Conservation (phyloP, 2,888 invertebrate species). For the Tetragonisca angustula region DNA sequence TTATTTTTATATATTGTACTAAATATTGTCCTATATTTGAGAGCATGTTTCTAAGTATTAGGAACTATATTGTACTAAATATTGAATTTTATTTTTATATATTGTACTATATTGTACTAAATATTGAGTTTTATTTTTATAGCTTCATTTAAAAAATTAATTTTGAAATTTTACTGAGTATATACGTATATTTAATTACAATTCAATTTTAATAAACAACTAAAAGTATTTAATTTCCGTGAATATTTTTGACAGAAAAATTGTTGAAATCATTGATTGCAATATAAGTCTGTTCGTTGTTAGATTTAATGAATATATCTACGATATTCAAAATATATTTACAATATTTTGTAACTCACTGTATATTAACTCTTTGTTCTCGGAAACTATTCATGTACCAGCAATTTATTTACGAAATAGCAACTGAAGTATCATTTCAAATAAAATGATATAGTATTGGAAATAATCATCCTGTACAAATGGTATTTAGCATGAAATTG, state of each 20-base stretch:
- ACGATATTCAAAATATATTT: too few relatives aligned
- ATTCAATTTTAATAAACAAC: background rate
- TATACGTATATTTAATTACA: background rate
- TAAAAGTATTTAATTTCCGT: background rate
- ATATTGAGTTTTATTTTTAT: background rate
- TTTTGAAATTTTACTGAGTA: background rate
- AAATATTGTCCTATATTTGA: too few relatives aligned
- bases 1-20: background rate
- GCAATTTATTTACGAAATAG: too few relatives aligned
- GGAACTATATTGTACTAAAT: background rate
- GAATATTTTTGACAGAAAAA: background rate
- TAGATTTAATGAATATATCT: too few relatives aligned
- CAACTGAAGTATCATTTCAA: too few relatives aligned
- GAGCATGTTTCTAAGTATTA: background rate
- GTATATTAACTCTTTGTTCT: too few relatives aligned
- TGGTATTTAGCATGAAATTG: too few relatives aligned
- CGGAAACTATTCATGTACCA: too few relatives aligned
- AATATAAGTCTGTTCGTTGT: too few relatives aligned
- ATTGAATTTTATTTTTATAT: background rate
- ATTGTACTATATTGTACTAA: background rate
- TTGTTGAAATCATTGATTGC: background rate
- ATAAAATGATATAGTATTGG: too few relatives aligned
- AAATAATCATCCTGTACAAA: too few relatives aligned
- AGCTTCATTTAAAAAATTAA: background rate
- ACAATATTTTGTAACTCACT: too few relatives aligned